Evolutionary conservation across 2,113 vertebrate species (phyloP), one percentile per base, ranked within the genome.

Genomic region (Hypocryptadius cinnamomeus): DNA sequence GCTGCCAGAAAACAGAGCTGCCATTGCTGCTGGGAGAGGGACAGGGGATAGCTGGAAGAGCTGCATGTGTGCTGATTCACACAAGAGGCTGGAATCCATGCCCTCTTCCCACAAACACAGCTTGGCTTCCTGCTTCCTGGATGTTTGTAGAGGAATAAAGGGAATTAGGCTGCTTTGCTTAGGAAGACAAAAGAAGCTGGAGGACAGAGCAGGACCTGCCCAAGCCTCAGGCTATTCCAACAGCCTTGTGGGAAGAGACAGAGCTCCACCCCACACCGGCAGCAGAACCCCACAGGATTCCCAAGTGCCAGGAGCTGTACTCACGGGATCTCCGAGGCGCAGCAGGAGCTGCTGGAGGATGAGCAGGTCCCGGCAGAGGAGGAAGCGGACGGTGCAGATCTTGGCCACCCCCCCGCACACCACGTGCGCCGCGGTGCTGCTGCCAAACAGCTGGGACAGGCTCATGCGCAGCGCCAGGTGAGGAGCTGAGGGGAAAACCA

Each of bases 341-440:
- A 99, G 97, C 87, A 99, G 95, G 2, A 99, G 98, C 78, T 99
- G 98, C 87, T 99, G 98, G 70, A 99, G 98, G 90, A 99, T 97
- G 70, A 99, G 95, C 80, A 99, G 97, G 97, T 99, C 99, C 82
- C 99, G 94, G 82, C 99, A 99, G 95, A 99, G 98, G 21, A 98
- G 96, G 33, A 98, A 98, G 16, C 99, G 97, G 31, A 98, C 98
- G 40, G 97, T 97, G 90, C 98, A 97, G 45, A 98, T 97, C 92
- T 98, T 98, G 76, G 96, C 96, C 8, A 99, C 97, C 0, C 97
- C 98, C 85, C 98, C 98, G 63, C 98, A 99, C 44, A 99, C 91
- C 27, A 98, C 76, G 0, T 93, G 92, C 3, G 97, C 97, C 0
- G 98, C 98, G 0, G 95, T 96, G 33, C 95, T 85, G 77, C 99